Percentiles rank a stretch among this genome's conserved stretches.
phyloP scores from a whole-genome alignment of 2,797 vertebrate species.

The Erithacus rubecula region DNA sequence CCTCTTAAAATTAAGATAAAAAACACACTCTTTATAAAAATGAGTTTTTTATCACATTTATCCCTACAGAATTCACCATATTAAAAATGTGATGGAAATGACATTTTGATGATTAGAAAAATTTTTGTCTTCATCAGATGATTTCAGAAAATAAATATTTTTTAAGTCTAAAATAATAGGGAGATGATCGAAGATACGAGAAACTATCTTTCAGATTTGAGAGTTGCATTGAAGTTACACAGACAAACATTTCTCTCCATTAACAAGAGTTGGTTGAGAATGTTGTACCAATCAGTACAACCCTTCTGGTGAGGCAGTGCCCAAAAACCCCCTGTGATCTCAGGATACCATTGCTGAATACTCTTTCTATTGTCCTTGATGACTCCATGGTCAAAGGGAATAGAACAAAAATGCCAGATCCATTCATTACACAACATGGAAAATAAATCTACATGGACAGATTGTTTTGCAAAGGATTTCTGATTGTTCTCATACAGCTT shows the following conservation, averaged over 20 bases:
- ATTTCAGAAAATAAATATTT: not conserved
- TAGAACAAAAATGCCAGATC: not conserved
- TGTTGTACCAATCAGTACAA: fast-evolving
- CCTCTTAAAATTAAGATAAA: not conserved
- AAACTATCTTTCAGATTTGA: not conserved
- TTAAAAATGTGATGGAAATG: fast-evolving
- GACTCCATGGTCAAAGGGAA: not conserved
- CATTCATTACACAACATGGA: not conserved
- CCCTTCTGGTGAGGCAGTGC: not conserved
- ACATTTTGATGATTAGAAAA: not conserved
- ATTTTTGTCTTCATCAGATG: not conserved
- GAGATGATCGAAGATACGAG: not conserved
- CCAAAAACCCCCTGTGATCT: not conserved
- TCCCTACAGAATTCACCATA: not conserved
- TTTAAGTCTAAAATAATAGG: not conserved
- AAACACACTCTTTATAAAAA: not conserved
- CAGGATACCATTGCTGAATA: not conserved
- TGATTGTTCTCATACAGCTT: not conserved
- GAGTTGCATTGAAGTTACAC: not conserved
- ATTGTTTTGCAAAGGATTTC: not conserved
- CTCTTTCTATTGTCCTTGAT: not conserved
- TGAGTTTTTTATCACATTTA: not conserved
- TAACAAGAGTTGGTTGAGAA: not conserved
- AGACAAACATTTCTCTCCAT: not conserved
- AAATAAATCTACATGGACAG: not conserved